phyloP scores from a whole-genome alignment of 2,113 vertebrate species.

The Nesoenas mayeri region DNA sequence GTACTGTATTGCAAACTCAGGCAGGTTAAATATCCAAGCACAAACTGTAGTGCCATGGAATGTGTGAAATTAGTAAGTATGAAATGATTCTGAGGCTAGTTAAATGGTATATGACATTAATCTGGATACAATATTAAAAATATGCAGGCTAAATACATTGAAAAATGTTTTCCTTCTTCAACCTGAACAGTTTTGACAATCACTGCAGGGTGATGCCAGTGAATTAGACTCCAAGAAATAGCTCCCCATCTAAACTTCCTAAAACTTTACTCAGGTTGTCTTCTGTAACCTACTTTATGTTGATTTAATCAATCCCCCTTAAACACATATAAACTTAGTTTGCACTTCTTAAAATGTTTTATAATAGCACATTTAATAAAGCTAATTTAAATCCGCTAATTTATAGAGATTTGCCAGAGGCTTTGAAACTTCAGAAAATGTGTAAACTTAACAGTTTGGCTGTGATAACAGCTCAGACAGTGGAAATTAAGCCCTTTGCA shows the following conservation, averaged over 20 bases:
- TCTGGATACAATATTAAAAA: background rate
- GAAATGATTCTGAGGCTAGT: background rate
- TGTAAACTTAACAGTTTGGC: conserved; percentile 71
- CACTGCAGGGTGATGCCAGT: conserved; percentile 4
- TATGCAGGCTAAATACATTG: background rate
- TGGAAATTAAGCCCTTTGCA: conserved; percentile 58
- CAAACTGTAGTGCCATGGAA: background rate
- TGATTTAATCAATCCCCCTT: conserved; percentile 72
- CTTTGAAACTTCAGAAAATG: conserved; percentile 71
- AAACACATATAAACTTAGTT: conserved; percentile 68
- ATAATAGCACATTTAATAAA: conserved; percentile 79
- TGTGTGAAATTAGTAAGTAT: background rate
- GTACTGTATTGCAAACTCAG: background rate
- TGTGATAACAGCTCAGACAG: conserved; percentile 70
- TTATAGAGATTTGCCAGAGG: conserved; percentile 75
- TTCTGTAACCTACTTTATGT: conserved; percentile 72
- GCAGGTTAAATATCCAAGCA: background rate
- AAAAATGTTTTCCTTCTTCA: background rate
- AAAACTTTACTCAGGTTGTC: conserved; percentile 65
- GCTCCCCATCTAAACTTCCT: conserved; percentile 52
- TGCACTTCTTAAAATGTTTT: conserved; percentile 68
- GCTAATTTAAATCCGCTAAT: conserved; percentile 78
- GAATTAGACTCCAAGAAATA: conserved; percentile 44
- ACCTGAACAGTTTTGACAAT: background rate
- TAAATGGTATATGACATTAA: background rate